Conservation (phyloP, 2,888 invertebrate genomes). For the Thecocarcelia acutangulata region DNA sequence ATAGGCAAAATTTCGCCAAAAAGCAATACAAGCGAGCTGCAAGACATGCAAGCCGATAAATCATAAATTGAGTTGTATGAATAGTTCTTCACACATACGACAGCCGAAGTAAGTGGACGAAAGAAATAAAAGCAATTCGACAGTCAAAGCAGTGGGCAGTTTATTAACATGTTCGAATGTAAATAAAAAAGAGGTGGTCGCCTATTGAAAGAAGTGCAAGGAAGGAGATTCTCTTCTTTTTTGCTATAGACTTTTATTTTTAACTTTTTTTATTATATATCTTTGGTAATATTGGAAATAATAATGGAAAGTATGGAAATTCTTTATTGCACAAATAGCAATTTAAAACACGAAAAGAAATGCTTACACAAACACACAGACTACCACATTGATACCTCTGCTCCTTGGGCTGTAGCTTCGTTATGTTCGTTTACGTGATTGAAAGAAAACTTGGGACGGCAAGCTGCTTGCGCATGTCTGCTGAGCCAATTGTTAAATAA, state of each 20-base stretch:
- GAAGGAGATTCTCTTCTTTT: slow-evolving; percentile 21
- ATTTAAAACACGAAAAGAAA: slow-evolving; percentile 27
- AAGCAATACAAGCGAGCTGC: slow-evolving; percentile 24
- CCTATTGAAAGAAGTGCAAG: slow-evolving; percentile 1
- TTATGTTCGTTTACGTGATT: slow-evolving; percentile 1
- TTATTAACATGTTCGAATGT: slow-evolving; percentile 46
- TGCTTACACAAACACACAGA: slow-evolving; percentile 29
- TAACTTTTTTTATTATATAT: slow-evolving; percentile 53
- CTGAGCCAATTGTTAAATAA: slow-evolving; percentile 55
- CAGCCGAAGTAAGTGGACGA: slow-evolving; percentile 47
- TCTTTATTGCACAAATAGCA: slow-evolving; percentile 48
- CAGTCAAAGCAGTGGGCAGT: slow-evolving; percentile 45
- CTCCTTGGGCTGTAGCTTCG: background rate
- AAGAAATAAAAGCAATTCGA: slow-evolving; percentile 27
- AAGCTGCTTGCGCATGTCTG: slow-evolving; percentile 62
- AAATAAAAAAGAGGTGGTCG: slow-evolving; percentile 56
- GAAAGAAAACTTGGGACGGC: slow-evolving; percentile 24
- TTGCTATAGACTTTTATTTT: slow-evolving; percentile 45
- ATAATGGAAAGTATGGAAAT: slow-evolving; percentile 51
- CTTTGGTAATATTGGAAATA: slow-evolving; percentile 44
- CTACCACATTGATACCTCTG: slow-evolving; percentile 16
- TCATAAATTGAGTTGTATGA: slow-evolving; percentile 66
- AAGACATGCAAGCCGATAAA: slow-evolving; percentile 62
- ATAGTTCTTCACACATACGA: slow-evolving; percentile 38
- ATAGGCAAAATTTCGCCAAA: slow-evolving; percentile 27